phyloP scores from a whole-genome alignment of 1,140 invertebrate genomes.

The Aphelinus atriplicis region DNA sequence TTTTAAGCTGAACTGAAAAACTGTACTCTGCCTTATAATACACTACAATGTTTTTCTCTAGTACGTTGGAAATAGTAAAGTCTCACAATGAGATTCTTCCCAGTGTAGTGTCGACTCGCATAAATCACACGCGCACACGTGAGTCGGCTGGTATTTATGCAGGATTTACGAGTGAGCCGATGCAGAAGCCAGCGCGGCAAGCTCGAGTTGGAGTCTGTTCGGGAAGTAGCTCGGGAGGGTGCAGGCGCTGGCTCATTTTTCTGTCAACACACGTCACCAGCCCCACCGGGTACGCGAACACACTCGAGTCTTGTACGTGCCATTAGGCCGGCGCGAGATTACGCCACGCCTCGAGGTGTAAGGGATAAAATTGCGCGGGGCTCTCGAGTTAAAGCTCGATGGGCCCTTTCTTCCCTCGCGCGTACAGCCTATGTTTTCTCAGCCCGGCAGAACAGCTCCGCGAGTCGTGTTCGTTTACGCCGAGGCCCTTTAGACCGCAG shows the following conservation, averaged over 20 bases:
- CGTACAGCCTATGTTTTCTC: no score
- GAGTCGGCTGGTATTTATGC: slow-evolving; percentile 15
- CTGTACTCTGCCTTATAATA: no score
- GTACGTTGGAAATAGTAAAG: no score
- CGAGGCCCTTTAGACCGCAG: no score
- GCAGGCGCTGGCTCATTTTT: slow-evolving; percentile 17
- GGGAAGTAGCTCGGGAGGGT: neutral
- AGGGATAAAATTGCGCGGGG: neutral
- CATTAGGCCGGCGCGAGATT: slow-evolving; percentile 1
- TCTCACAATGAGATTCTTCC: no score
- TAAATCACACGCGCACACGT: slow-evolving; percentile 25
- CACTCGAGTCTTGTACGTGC: neutral
- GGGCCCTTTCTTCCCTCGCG: neutral
- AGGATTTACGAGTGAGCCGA: slow-evolving; percentile 21
- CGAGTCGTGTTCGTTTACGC: no score
- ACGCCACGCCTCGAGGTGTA: neutral
- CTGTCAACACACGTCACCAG: slow-evolving; percentile 21
- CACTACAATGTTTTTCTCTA: no score
- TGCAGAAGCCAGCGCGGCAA: neutral
- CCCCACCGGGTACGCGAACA: neutral
- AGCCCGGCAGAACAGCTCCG: no score
- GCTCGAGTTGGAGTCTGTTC: neutral
- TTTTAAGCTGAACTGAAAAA: no score
- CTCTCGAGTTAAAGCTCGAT: slow-evolving; percentile 10
- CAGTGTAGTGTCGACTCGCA: neutral